Percentiles rank a stretch among this genome's conserved stretches.
These are phyloP conservation scores for Abramis brama DNA, from an alignment of 2,113 vertebrate species.

Conservation along the genomic window DNA sequence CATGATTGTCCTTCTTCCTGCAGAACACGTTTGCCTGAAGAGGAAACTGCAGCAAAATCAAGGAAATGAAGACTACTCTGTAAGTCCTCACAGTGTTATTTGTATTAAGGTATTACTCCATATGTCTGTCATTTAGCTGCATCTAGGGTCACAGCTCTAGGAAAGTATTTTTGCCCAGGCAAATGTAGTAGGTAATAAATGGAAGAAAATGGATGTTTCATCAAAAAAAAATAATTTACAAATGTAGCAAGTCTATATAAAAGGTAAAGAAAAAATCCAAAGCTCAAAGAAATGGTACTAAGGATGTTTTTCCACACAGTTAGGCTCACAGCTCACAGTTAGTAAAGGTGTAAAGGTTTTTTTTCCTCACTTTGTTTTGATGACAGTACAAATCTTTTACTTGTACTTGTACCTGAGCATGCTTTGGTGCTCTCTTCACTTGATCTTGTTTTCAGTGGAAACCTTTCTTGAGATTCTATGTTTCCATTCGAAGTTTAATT, in stretches of 20 bases:
- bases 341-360: background rate
- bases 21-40: slow-evolving; percentile 21
- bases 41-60: background rate
- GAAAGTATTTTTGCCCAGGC: background rate
- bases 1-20: slow-evolving; percentile 16
- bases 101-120: slow-evolving; percentile 25
- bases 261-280: background rate
- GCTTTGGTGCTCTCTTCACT: background rate
- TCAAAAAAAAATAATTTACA: background rate
- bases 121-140: slow-evolving; percentile 57
- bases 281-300: background rate
- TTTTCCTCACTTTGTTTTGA: background rate
- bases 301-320: background rate
- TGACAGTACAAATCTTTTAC: background rate
- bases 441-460: background rate
- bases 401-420: background rate
- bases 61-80: slow-evolving; percentile 72
- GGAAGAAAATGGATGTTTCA: background rate
- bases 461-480: background rate
- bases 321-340: background rate
- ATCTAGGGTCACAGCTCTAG: background rate
- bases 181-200: background rate
- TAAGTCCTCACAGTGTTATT: slow-evolving; percentile 64
- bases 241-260: background rate
- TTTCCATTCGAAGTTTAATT: too few species aligned